Evolutionary conservation across 2,113 vertebrate genomes (phyloP).

Genomic region (Osmerus mordax): DNA sequence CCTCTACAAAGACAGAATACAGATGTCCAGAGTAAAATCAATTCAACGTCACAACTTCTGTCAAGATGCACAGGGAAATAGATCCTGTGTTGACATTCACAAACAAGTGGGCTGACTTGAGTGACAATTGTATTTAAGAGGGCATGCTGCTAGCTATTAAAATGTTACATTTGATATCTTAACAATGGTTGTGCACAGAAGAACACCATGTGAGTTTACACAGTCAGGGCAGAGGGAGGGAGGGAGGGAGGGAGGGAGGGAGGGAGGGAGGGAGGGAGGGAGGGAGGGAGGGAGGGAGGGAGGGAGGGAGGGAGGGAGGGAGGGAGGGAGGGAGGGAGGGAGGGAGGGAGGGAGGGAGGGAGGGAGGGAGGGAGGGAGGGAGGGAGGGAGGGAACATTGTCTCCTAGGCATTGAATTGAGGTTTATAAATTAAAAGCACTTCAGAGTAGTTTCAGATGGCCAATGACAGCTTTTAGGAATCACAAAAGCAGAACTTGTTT

Average conservation of each 20-base stretch:
- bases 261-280: not conserved
- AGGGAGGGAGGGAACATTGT: not conserved
- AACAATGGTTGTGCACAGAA: conserved; percentile 14
- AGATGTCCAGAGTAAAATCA: conserved; percentile 34
- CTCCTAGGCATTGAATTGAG: too few species aligned
- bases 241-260: not conserved
- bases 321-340: conserved; percentile 20
- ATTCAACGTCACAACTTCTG: conserved; percentile 26
- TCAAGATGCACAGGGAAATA: conserved; percentile 15
- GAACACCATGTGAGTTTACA: not conserved
- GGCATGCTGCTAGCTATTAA: conserved; percentile 19
- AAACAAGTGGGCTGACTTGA: conserved; percentile 46
- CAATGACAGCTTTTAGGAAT: too few species aligned
- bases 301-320: not conserved
- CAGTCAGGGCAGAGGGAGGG: conserved; percentile 10
- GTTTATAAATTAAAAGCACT: too few species aligned
- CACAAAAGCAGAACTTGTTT: not conserved
- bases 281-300: not conserved
- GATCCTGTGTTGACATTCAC: conserved; percentile 29
- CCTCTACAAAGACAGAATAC: not conserved
- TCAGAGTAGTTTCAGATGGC: too few species aligned
- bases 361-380: not conserved
- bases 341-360: conserved; percentile 32
- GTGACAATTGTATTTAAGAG: conserved; percentile 8
- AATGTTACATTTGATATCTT: conserved; percentile 18